Base-by-base conservation (phyloP, 2,113 vertebrate genomes). In the Manacus vitellinus region DNA sequence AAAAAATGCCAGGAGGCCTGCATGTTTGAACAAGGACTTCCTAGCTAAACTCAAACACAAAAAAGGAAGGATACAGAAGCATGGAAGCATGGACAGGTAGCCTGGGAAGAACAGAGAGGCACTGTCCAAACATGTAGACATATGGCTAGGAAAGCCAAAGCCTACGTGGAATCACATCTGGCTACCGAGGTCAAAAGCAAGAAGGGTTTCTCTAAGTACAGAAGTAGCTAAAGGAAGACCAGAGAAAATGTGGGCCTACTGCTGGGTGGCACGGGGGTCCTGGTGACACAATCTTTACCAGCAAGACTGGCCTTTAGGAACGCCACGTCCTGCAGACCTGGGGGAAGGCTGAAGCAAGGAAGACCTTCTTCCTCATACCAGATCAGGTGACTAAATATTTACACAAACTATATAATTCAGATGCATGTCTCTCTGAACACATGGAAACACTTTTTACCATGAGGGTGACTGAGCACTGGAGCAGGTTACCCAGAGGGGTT, bases 181-280 rank as follows among this genome's bases (percentile, higher is more conserved):
- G 22, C 35, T 56, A 41, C 3, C 24, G 6, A 66, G 55, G 27
- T 24, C n/a, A 59, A 49, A 84, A 79, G 25, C 35, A 55, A 58
- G 43, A 88, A 41, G 22, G 31, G 8, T 35, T 89, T 56, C 27
- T 71, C 18, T 28, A 49, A n/a, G 24, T 21, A 81, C 5, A 2
- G 20, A 61, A 12, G 18, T 25, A 15, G 43, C 35, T 76, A 41
- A 81, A 63, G 30, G 33, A 76, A 56, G 28, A 44, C 12, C 13
- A 51, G 21, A 16, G 55, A 43, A 88, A 75, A 54, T 9, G 28
- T 46, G 49, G 7, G 3, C 4, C 0, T 0, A 7, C 22, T 58
- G 54, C 25, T 52, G 21, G 23, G 43, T 78, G 61, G 30, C 10
- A 14, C 37, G 21, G 31, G 18, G 24, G 47, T 28, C 24, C 59